These are phyloP conservation scores for Carassius carassius DNA, from an alignment of 2,113 vertebrate genomes.

Conservation along the genomic window DNA sequence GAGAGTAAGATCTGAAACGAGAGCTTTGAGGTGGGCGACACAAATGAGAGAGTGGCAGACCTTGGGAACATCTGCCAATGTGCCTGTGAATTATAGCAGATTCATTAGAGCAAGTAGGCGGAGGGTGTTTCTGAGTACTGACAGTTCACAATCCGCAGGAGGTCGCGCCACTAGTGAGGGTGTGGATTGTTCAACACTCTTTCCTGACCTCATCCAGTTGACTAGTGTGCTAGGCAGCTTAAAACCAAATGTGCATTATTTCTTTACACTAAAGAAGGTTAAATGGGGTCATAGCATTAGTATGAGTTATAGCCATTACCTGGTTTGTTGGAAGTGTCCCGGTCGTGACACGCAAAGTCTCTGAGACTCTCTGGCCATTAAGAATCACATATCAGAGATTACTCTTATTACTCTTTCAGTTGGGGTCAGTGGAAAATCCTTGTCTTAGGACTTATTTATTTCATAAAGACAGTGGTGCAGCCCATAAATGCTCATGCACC, in stretches of 20 bases:
- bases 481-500: background rate
- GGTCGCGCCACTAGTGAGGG: slow-evolving; percentile 17
- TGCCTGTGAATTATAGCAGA: slow-evolving; percentile 48
- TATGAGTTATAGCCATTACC: slow-evolving; percentile 35
- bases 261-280: slow-evolving; percentile 22
- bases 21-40: slow-evolving; percentile 44
- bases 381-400: background rate
- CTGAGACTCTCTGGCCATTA: background rate
- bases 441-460: background rate
- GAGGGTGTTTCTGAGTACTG: slow-evolving; percentile 35
- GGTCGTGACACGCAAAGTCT: slow-evolving; percentile 12
- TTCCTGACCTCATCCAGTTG: slow-evolving; percentile 36
- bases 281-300: slow-evolving; percentile 45
- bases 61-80: slow-evolving; percentile 41
- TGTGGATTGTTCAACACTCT: slow-evolving; percentile 45
- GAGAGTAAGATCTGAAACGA: slow-evolving; percentile 36
- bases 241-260: slow-evolving; percentile 31
- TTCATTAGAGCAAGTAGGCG: slow-evolving; percentile 44
- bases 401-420: background rate
- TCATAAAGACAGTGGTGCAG: background rate
- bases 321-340: slow-evolving; percentile 35
- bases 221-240: background rate
- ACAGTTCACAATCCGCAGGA: slow-evolving; percentile 38
- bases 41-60: slow-evolving; percentile 40
- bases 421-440: background rate